These are phyloP conservation scores for Saccopteryx leptura DNA, from an alignment of 2,113 vertebrate species.

Conservation along the genomic window DNA sequence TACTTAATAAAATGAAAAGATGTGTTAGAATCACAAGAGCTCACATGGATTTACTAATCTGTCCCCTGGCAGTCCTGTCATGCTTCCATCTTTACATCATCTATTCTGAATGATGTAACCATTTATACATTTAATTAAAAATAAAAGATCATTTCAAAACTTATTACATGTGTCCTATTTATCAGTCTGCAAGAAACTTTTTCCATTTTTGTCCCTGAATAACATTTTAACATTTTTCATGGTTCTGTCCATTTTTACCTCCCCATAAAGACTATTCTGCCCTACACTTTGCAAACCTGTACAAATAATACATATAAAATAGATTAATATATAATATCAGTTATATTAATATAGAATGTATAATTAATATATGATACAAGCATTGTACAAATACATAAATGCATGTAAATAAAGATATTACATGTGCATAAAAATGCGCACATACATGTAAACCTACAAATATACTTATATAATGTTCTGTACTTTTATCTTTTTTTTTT, in stretches of 20 bases:
- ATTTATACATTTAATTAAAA: background rate
- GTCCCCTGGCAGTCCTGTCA: background rate
- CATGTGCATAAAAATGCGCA: background rate
- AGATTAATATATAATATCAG: background rate
- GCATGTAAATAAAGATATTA: background rate
- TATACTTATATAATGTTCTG: background rate
- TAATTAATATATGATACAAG: background rate
- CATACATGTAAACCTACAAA: background rate
- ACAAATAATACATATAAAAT: background rate
- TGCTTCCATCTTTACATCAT: background rate
- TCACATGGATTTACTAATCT: background rate
- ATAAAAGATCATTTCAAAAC: background rate
- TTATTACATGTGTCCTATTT: background rate
- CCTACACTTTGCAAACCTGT: background rate
- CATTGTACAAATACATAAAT: background rate
- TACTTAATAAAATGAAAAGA: background rate
- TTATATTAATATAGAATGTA: background rate
- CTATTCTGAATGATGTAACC: background rate
- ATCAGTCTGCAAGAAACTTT: background rate
- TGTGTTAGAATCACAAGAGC: background rate
- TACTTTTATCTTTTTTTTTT: slow-evolving; percentile 2
- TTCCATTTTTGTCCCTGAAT: background rate
- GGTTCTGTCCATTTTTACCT: background rate
- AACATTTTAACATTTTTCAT: background rate
- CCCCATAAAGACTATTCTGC: background rate